These are phyloP conservation scores for Conger conger DNA, from an alignment of 2,113 vertebrate genomes.

Conservation along the genomic window DNA sequence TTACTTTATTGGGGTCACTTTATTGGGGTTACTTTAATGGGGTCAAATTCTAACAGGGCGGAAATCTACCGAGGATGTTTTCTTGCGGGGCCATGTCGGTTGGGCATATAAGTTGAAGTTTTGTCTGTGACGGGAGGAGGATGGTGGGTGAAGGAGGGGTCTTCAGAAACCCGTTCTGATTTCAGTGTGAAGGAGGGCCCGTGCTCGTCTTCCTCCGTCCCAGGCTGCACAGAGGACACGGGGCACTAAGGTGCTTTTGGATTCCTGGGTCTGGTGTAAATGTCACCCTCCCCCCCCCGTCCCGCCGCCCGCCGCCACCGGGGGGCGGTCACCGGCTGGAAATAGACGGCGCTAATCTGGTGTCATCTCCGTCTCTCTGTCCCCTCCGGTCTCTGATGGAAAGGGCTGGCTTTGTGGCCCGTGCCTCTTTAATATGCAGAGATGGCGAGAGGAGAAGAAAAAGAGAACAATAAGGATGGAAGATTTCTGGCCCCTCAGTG, in stretches of 20 bases:
- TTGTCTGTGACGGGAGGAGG: neutral
- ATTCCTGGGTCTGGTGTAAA: constrained; percentile 26
- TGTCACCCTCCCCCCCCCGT: constrained; percentile 27
- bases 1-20: too few relatives aligned
- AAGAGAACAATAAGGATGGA: neutral
- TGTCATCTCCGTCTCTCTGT: constrained; percentile 36
- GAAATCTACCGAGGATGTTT: too few relatives aligned
- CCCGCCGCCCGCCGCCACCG: constrained; percentile 19
- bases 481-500: neutral
- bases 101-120: too few relatives aligned
- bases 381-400: constrained; percentile 6
- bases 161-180: too few relatives aligned
- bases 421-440: neutral
- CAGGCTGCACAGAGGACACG: constrained; percentile 11
- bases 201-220: neutral
- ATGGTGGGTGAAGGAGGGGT: neutral
- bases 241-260: neutral
- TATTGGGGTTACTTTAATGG: too few relatives aligned
- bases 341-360: constrained; percentile 51
- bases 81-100: too few relatives aligned
- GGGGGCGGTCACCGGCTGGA: constrained; percentile 34
- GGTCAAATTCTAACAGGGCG: too few relatives aligned
- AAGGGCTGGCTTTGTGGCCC: neutral
- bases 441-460: neutral
- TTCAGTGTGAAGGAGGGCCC: too few relatives aligned